A percentile compares a stretch with the other conserved stretches of the same genome.
Conservation (phyloP, 2,888 invertebrate species). For the Deroplatys truncata region DNA sequence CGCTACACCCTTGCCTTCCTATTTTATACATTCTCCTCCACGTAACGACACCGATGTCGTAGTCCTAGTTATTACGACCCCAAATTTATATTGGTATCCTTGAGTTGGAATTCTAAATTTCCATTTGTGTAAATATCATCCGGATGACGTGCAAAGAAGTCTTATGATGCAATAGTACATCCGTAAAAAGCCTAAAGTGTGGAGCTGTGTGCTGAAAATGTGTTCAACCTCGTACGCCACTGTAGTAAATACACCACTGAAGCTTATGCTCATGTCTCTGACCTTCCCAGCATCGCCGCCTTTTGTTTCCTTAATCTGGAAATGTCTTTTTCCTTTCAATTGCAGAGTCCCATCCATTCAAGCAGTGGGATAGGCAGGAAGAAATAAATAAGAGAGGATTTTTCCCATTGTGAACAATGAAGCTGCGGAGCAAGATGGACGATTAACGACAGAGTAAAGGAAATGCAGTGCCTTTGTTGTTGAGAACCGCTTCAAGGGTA, state of each 20-base stretch:
- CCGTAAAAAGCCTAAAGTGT: no score
- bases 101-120: no score
- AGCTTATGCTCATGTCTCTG: not conserved
- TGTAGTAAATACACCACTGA: not conserved
- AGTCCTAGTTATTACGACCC: no score
- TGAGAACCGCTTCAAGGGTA: not conserved
- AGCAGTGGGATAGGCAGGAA: not conserved
- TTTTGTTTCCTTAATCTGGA: conserved; percentile 25
- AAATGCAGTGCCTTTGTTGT: conserved; percentile 25
- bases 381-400: not conserved
- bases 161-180: no score
- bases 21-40: no score
- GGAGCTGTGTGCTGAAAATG: no score
- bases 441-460: conserved; percentile 20
- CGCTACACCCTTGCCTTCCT: no score
- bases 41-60: no score
- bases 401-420: not conserved
- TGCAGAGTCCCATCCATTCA: conserved; percentile 8
- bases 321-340: conserved; percentile 16
- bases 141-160: no score
- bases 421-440: conserved; percentile 21
- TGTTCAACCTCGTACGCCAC: no score
- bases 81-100: no score
- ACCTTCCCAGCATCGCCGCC: not conserved
- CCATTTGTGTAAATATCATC: no score